Base-by-base conservation (phyloP, 2,888 invertebrate genomes). In the Helicoverpa assulta region DNA sequence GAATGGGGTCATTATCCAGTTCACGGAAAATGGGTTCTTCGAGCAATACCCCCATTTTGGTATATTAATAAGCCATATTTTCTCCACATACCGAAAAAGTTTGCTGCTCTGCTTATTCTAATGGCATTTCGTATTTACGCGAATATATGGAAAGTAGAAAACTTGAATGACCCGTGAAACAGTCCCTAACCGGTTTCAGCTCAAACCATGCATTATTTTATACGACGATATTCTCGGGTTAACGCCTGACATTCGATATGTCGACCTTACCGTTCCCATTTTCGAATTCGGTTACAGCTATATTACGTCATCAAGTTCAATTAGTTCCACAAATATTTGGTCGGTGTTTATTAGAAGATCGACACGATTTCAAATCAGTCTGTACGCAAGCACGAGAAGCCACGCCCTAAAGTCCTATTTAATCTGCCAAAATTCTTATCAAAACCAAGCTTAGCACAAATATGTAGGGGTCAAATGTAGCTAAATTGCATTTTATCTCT, bases 261-360 rank as follows among this genome's bases (percentile, higher is more conserved):
- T 71, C 80, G 80, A 76, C 67, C 77, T 76, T 64, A 70, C 70
- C 61, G 77, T 78, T 71, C 77, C 80, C 76, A 80, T 77, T 76
- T 76, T 74, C 80, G 63, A 76, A 71, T 78, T 80, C 81, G 55
- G 71, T 82, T 72, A 77, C 60, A 70, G 78, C 65, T 67, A 60
- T 66, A 54, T 79, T 71, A 76, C 78, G 76, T 81, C 81, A 83
- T 61, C 65, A 69, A 70, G 62, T 72, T 77, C 76, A 83, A 81
- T 81, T 81, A 83, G 60, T 74, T 70, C 62, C 67, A 68, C 75
- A 84, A 80, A 82, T 82, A 82, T 81, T 77, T 61, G 71, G 57
- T 58, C 55, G 10, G 53, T 62, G 58, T 66, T 73, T 70, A 65
- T 59, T 47, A 56, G 55, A 69, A 26, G 57, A 71, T 70, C 61